Evolutionary conservation across 2,888 invertebrate genomes (phyloP).

Genomic region (Drosophila percnosoma): DNA sequence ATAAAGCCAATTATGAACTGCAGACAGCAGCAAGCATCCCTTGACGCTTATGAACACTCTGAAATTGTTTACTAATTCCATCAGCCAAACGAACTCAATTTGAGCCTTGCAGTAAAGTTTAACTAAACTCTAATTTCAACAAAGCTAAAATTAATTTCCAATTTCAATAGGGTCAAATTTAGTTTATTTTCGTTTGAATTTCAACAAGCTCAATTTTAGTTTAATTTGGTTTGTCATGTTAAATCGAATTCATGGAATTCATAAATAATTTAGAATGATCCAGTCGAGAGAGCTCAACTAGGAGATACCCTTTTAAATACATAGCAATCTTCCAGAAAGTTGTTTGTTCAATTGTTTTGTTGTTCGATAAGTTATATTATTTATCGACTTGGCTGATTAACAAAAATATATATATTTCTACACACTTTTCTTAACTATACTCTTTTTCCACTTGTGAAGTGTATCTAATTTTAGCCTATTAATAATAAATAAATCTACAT

Average conservation of each 20-base stretch:
- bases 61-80: conserved; percentile 1
- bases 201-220: not conserved
- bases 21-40: conserved; percentile 2
- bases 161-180: not conserved
- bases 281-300: not conserved
- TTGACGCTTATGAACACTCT: not conserved
- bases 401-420: too few species aligned
- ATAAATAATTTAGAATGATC: not conserved
- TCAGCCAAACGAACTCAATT: not conserved
- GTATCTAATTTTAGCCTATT: not conserved
- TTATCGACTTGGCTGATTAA: not conserved
- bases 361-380: not conserved
- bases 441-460: not conserved
- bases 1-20: conserved; percentile 36
- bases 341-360: too few species aligned
- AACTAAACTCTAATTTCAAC: not conserved
- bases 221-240: not conserved
- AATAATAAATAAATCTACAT: not conserved
- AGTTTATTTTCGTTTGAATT: not conserved
- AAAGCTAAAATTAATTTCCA: not conserved
- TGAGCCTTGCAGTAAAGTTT: not conserved
- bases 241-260: not conserved
- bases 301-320: not conserved
- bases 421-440: not conserved
- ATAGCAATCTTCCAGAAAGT: too few species aligned